Base-by-base conservation (phyloP, 2,888 invertebrate genomes). In the Lutraria lutraria region DNA sequence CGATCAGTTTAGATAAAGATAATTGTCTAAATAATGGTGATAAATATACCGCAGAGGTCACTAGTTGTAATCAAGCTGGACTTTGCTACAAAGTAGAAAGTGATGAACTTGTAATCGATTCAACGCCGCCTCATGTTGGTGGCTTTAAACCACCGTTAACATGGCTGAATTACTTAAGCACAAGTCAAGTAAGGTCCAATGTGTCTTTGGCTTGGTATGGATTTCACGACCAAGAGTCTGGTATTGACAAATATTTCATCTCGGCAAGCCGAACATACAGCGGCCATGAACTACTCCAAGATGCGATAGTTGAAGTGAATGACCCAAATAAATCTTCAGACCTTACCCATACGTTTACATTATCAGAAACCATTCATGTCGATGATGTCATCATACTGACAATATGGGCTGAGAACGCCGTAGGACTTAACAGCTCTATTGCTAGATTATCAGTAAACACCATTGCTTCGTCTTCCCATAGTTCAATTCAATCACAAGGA, bases 111-210 rank as follows among this genome's bases (percentile, higher is more conserved):
- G 60, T 93, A 52, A 90, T 94, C n/a, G 94, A 94, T 84, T 92
- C 92, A 25, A 88, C 93, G 15, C 93, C 94, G 8, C 94, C 94
- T 15, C 91, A 93, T 19, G n/a, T 90, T 1, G 94, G 93, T 21
- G 92, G 92, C 10, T 92, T 93, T 52, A 89, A 90, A 56, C 88
- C 84, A 34, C 86, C 89, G 53, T 54, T 92, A 63, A 56, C 82
- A 16, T 93, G 92, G 92, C 54, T n/a, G 25, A 84, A 84, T 43
- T 56, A 79, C 15, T 60, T 34, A 8, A 15, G 43, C 16, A 79
- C 15, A 15, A 63, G 79, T 10, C 76, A 56, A 29, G 0, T 19
- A 2, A n/a, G 13, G 12, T 81, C 85, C 21, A 81, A 63, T 34
- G 25, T 92, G 0, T 83, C 90, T 54, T 60, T 93, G 31, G 87